Evolutionary conservation across 2,888 invertebrate genomes (phyloP), one percentile per base, ranked within the genome.

Genomic region (Cryptops parisi): DNA sequence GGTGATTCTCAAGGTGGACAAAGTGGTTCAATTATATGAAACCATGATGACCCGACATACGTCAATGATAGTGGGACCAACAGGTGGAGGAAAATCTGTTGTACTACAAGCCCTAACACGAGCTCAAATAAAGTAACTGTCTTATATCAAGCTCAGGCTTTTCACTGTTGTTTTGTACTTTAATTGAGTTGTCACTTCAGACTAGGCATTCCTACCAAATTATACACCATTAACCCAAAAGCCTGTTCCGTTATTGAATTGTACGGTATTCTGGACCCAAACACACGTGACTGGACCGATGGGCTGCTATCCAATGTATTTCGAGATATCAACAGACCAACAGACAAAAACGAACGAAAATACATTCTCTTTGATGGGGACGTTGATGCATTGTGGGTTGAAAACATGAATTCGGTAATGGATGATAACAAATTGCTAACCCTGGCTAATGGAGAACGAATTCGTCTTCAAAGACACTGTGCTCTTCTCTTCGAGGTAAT

Each of bases 401-500:
- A 93, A 70, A 93, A 91, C 71, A 91, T 93, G 89, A 93, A 91
- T 72, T 89, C 90, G 0, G 90, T 93, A 1, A 91, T 93, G 91
- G 93, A 93, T 65, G 91, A 93, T 68, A 93, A 91, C 67, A 84
- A 82, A 64, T 72, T 91, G 41, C 71, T 93, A 53, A 93, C 91
- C 1, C 72, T 93, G 55, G 88, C 90, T 3, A 93, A 91, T 67
- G 90, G 90, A 53, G 86, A 93, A 71, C 75, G 89, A 57, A 87
- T 90, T 58, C 76, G 86, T 56, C 72, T 90, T 54, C 82, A 84
- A 63, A 78, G 80, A 55, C 80, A 87, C 68, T 85, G 86, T 68
- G 79, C 84, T 25, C 70, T 93, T 55, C 71, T 93, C 46, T 91
- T 91, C 70, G 91, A 93, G 76, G 82, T 79, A 61, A 33, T 15